Evolutionary conservation across 1,140 invertebrate species (phyloP).

Genomic region (Scaptomyza montana): DNA sequence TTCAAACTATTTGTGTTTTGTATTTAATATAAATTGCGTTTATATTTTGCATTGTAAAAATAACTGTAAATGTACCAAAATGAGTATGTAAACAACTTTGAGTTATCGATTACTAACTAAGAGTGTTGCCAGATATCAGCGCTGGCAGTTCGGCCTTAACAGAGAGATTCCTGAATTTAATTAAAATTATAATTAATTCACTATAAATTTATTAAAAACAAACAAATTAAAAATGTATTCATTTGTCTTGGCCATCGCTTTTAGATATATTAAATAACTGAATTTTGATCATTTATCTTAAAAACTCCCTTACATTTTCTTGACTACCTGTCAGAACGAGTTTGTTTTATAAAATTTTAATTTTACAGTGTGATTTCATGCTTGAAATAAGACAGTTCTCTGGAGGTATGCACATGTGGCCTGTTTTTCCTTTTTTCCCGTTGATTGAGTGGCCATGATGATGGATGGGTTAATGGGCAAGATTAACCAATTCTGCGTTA

Average conservation of each 20-base stretch:
- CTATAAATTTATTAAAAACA: too few species aligned
- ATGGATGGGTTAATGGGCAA: conserved; percentile 19
- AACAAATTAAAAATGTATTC: too few species aligned
- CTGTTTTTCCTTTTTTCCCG: background rate
- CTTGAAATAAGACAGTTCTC: background rate
- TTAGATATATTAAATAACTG: too few species aligned
- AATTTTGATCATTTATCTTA: too few species aligned
- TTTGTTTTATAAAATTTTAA: background rate
- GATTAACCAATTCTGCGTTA: background rate
- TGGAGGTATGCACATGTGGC: background rate
- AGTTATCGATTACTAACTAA: background rate
- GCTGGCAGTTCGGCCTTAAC: background rate
- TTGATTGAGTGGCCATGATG: conserved; percentile 25
- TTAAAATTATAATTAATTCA: too few species aligned
- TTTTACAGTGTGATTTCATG: conserved; percentile 7
- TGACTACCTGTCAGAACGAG: background rate
- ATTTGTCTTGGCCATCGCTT: too few species aligned
- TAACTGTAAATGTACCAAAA: background rate
- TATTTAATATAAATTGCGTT: too few species aligned
- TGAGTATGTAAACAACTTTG: background rate
- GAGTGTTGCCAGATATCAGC: background rate
- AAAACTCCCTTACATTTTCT: background rate
- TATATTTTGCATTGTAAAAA: too few species aligned
- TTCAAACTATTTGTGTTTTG: too few species aligned
- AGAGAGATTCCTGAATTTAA: too few species aligned